These are phyloP conservation scores for Kradibia gibbosae DNA, from an alignment of 1,140 invertebrate species.

Conservation along the genomic window DNA sequence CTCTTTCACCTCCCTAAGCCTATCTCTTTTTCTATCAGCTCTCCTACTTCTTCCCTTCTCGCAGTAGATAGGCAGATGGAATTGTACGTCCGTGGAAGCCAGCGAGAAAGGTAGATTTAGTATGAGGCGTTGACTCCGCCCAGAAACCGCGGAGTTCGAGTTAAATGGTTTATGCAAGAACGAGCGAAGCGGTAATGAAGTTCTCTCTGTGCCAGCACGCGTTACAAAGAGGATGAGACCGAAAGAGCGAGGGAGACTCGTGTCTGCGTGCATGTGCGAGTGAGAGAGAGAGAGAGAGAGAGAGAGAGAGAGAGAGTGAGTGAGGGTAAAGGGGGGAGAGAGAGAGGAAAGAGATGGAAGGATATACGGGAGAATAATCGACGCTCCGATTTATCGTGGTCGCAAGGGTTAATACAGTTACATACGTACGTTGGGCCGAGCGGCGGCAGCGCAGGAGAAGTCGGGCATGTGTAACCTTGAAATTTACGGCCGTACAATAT, in stretches of 20 bases:
- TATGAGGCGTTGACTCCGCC: slow-evolving; percentile 67
- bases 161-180: slow-evolving; percentile 73
- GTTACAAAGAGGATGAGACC: background rate
- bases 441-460: slow-evolving; percentile 45
- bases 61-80: background rate
- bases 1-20: too few relatives aligned
- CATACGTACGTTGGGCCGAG: slow-evolving; percentile 52
- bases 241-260: too few relatives aligned
- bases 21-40: slow-evolving; percentile 13
- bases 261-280: too few relatives aligned
- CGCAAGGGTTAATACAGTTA: slow-evolving; percentile 67
- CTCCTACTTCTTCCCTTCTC: background rate
- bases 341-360: background rate
- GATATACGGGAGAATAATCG: slow-evolving; percentile 67
- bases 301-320: background rate
- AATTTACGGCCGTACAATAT: slow-evolving; percentile 53
- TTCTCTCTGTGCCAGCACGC: slow-evolving; percentile 58
- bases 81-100: background rate
- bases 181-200: slow-evolving; percentile 72
- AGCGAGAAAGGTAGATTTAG: slow-evolving; percentile 61
- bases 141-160: slow-evolving; percentile 70
- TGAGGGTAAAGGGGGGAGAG: background rate
- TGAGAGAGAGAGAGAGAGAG: background rate
- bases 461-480: slow-evolving; percentile 49
- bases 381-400: slow-evolving; percentile 68